Conservation (phyloP, 2,888 invertebrate genomes). For the Nomada ruficornis region DNA sequence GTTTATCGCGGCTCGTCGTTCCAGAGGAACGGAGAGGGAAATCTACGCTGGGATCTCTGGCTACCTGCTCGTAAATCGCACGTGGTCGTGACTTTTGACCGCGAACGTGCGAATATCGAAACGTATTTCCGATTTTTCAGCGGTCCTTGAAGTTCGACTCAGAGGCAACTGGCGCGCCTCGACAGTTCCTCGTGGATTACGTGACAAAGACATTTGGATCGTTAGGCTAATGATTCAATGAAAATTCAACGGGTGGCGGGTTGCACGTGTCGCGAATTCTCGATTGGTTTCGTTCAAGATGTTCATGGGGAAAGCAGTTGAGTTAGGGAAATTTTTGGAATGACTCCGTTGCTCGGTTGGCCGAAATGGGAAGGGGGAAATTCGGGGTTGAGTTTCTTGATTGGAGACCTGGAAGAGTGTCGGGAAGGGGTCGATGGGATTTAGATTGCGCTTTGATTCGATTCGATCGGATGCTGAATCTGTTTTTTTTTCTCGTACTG, state of each 20-base stretch:
- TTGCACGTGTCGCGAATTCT: conserved; percentile 46
- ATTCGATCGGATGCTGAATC: neutral
- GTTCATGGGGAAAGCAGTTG: neutral
- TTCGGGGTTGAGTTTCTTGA: conserved; percentile 8
- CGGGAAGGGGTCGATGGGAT: neutral
- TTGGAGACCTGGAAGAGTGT: neutral
- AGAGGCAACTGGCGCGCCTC: conserved; percentile 23
- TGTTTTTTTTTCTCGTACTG: neutral
- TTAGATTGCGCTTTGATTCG: conserved; percentile 11
- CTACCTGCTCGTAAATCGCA: conserved; percentile 51
- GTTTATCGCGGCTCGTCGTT: conserved; percentile 31
- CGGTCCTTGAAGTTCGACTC: neutral
- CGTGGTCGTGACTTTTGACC: neutral
- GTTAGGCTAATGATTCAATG: conserved; percentile 25
- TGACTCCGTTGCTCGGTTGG: neutral
- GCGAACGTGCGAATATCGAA: conserved; percentile 35
- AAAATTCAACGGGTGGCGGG: conserved; percentile 28
- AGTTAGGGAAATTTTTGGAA: conserved; percentile 3
- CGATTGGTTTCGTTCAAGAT: neutral
- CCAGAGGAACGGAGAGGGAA: neutral
- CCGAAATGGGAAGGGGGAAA: neutral
- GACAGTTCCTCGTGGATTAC: conserved; percentile 40
- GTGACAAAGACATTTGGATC: conserved; percentile 38
- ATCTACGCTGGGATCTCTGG: conserved; percentile 35
- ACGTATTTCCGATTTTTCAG: conserved; percentile 22